Evolutionary conservation across 2,797 vertebrate genomes (phyloP).

Genomic region (Mormyrus proboscirostris): DNA sequence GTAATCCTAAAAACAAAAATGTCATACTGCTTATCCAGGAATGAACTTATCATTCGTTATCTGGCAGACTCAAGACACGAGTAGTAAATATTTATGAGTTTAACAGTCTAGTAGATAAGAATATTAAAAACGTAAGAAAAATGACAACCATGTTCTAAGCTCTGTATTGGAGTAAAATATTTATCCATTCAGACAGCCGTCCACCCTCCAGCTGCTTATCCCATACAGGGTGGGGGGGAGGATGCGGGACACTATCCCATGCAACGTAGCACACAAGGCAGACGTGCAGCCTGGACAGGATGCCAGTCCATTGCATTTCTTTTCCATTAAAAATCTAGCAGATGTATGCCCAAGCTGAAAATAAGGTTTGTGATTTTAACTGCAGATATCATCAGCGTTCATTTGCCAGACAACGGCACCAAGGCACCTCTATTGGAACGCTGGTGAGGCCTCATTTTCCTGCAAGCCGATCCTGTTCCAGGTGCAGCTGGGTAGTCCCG

Average conservation of each 20-base stretch:
- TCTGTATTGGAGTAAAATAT: neutral
- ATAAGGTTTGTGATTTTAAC: neutral
- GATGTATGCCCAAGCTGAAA: neutral
- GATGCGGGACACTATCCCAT: neutral
- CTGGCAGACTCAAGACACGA: neutral
- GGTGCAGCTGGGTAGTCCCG: neutral
- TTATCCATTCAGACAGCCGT: neutral
- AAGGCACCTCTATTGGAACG: neutral
- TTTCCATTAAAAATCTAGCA: neutral
- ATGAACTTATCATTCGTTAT: neutral
- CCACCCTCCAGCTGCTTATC: neutral
- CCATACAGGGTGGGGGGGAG: neutral
- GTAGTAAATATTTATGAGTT: slow-evolving; percentile 5
- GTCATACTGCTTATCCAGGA: neutral
- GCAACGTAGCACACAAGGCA: neutral
- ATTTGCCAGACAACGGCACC: neutral
- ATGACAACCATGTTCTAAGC: neutral
- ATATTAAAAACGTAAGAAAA: neutral
- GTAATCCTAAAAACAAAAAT: neutral
- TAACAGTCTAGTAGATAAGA: slow-evolving; percentile 7
- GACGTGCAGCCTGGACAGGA: neutral
- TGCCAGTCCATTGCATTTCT: neutral
- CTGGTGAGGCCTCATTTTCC: neutral
- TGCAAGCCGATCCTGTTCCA: neutral
- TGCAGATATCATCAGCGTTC: neutral